A percentile compares a stretch with the other conserved stretches of the same genome.
Evolutionary conservation across 2,888 invertebrate genomes (phyloP).

Genomic region (Colostygia pectinataria): DNA sequence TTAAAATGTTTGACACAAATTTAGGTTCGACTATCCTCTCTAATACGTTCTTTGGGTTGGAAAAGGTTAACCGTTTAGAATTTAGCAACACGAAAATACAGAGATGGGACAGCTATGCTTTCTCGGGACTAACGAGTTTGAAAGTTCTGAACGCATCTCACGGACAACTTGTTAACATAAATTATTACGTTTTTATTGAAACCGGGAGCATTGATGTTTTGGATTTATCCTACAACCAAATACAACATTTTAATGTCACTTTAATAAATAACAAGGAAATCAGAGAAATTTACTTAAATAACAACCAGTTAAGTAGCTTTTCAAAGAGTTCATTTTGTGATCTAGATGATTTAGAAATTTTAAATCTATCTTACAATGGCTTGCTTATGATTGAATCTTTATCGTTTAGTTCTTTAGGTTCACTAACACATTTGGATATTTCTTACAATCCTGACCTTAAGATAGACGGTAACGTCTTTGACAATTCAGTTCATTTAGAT

Average conservation of each 20-base stretch:
- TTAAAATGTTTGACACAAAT: constrained; percentile 4
- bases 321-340: constrained; percentile 2
- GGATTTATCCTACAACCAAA: constrained; percentile 13
- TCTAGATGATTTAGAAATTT: neutral
- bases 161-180: constrained; percentile 7
- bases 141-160: constrained; percentile 14
- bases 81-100: constrained; percentile 5
- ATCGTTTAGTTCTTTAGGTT: constrained; percentile 5
- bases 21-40: constrained; percentile 2
- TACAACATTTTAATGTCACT: constrained; percentile 9
- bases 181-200: constrained; percentile 11
- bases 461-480: constrained; percentile 2
- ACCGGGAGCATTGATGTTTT: constrained; percentile 7
- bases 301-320: constrained; percentile 11
- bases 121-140: constrained; percentile 8
- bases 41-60: constrained; percentile 17
- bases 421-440: constrained; percentile 8
- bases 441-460: constrained; percentile 13
- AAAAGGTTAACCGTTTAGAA: constrained; percentile 14
- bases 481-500: neutral
- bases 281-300: constrained; percentile 13
- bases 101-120: constrained; percentile 7
- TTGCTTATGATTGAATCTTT: constrained; percentile 6
- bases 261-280: constrained; percentile 1
- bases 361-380: constrained; percentile 13